Percentiles rank a stretch among this genome's conserved stretches.
These are phyloP conservation scores for Heterochromis multidens DNA, from an alignment of 2,113 vertebrate genomes.

Conservation along the genomic window DNA sequence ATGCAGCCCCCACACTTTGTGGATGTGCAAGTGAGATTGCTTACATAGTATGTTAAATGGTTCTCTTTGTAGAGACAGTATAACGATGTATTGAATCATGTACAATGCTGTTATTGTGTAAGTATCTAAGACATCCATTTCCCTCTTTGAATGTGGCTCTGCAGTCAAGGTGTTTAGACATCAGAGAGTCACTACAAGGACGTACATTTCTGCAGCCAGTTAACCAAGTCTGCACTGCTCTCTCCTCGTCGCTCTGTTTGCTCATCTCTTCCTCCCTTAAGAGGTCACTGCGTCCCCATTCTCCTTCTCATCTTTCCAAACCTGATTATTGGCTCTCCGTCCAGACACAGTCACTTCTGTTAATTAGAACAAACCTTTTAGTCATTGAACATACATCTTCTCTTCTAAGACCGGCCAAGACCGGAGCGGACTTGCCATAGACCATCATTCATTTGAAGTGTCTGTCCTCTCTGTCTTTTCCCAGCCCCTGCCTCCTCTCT, in stretches of 20 bases:
- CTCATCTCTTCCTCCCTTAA: background rate
- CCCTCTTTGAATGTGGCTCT: background rate
- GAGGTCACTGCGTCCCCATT: conserved; percentile 53
- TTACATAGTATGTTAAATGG: background rate
- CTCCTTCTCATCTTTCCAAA: conserved; percentile 59
- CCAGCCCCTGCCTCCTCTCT: conserved; percentile 20
- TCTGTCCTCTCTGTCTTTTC: conserved; percentile 25
- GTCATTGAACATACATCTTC: conserved; percentile 45
- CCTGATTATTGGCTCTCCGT: conserved; percentile 64
- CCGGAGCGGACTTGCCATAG: conserved; percentile 29
- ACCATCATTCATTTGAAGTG: conserved; percentile 60
- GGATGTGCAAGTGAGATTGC: background rate
- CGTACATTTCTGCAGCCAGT: conserved; percentile 13
- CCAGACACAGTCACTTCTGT: conserved; percentile 53
- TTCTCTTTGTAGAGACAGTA: background rate
- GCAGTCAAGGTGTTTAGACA: background rate
- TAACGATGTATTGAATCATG: background rate
- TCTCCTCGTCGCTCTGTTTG: conserved; percentile 12
- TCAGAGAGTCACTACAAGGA: conserved; percentile 5
- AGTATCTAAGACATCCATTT: background rate
- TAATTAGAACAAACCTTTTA: conserved; percentile 74
- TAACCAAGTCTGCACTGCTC: conserved; percentile 19
- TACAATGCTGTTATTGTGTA: background rate
- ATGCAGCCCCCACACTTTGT: background rate
- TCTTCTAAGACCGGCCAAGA: conserved; percentile 1